Evolutionary conservation across 2,797 vertebrate genomes (phyloP), one percentile per base, ranked within the genome.

Genomic region (Lepilemur ruficaudatus): DNA sequence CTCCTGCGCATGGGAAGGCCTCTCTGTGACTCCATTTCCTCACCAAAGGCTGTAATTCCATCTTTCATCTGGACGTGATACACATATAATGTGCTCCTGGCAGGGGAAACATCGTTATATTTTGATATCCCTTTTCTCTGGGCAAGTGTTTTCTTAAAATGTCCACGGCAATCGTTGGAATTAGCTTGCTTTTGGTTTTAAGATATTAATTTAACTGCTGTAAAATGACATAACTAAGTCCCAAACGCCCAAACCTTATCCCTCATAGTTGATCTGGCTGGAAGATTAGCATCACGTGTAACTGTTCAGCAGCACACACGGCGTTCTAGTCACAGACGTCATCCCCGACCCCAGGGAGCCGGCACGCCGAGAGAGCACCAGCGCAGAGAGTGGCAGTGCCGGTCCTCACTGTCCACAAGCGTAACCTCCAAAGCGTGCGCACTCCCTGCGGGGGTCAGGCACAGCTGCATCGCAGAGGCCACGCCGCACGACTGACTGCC

Each of bases 401-500:
- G 8, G 3, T 55, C 12, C 17, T 10, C 15, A 30, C 2, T 30
- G 23, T n/a, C 81, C 48, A 10, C 30, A 30, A 43, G 50, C 8
- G 41, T 67, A 55, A 46, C 4, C 18, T 48, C 32, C 38, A 25
- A 12, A 2, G 41, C 0, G 5, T 2, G 28, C 1, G 9, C 41
- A 22, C 41, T 9, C 0, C 5, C 3, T 1, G n/a, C 7, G 22
- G 14, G n/a, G n/a, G 35, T 69, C 23, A 15, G 52, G 1, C 0
- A 35, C 2, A 30, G 6, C 38, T 7, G n/a, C 2, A 14, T 41
- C 4, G 0, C 32, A 28, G 57, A 70, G 35, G 80, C 30, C n/a
- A 14, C 3, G 57, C 35, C 25, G 2, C 1, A 0, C 0, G n/a
- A 14, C 0, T 23, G 32, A 13, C 0, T 2, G 14, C 25, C 5